phyloP scores from a whole-genome alignment of 2,888 invertebrate genomes.

The Agapostemon virescens region DNA sequence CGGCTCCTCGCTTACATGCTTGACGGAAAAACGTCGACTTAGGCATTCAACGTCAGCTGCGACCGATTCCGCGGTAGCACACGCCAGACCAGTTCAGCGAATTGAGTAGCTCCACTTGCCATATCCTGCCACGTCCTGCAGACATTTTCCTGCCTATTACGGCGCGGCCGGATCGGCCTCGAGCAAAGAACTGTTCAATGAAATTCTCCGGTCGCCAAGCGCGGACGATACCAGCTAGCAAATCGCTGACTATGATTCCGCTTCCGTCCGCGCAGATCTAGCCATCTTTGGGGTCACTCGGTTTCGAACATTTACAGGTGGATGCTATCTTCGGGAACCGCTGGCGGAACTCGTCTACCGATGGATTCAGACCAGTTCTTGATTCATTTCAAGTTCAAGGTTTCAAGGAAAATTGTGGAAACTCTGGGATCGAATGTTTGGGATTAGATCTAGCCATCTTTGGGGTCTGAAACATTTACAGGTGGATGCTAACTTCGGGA shows the following conservation, averaged over 20 bases:
- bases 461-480: neutral
- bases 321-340: neutral
- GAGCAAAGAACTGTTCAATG: constrained; percentile 69
- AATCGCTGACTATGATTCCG: constrained; percentile 50
- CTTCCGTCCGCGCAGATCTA: constrained; percentile 35
- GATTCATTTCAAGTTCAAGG: neutral
- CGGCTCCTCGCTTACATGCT: constrained; percentile 52
- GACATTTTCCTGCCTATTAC: constrained; percentile 74
- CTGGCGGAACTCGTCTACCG: neutral
- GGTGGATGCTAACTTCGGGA: neutral
- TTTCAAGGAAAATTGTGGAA: neutral
- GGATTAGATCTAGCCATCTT: neutral
- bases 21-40: constrained; percentile 72
- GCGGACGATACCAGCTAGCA: constrained; percentile 41
- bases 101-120: constrained; percentile 72
- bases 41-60: constrained; percentile 73
- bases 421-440: neutral
- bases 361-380: neutral
- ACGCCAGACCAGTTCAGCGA: constrained; percentile 76
- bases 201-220: constrained; percentile 61
- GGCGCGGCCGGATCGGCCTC: constrained; percentile 65
- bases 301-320: neutral
- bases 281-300: constrained; percentile 12
- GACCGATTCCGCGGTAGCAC: constrained; percentile 69
- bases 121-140: constrained; percentile 69